phyloP scores from a whole-genome alignment of 2,888 invertebrate species.

The Pollenia griseotomentosa region DNA sequence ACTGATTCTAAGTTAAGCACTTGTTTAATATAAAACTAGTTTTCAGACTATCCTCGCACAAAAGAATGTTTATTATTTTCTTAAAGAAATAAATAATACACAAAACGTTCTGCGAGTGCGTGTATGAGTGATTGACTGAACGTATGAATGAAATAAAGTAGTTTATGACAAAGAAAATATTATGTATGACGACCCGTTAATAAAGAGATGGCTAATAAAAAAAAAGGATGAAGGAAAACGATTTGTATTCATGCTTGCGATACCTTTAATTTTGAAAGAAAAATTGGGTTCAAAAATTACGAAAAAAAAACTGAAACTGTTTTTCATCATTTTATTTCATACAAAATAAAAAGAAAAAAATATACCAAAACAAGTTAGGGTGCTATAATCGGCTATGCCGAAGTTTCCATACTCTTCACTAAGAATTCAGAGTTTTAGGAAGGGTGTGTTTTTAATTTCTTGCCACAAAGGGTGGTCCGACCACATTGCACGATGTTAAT shows the following conservation, averaged over 20 bases:
- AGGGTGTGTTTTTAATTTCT: too few relatives aligned
- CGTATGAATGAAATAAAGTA: slow-evolving; percentile 20
- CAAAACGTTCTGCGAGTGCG: slow-evolving; percentile 12
- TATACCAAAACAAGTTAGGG: not conserved
- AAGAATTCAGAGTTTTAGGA: too few relatives aligned
- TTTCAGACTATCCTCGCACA: not conserved
- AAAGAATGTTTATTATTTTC: not conserved
- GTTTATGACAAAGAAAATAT: slow-evolving; percentile 44
- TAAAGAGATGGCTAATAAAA: slow-evolving; percentile 20
- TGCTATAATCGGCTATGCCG: too few relatives aligned
- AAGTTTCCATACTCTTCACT: too few relatives aligned
- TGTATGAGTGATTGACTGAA: slow-evolving; percentile 19
- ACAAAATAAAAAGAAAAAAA: not conserved
- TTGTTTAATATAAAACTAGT: not conserved
- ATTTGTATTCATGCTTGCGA: slow-evolving; percentile 43
- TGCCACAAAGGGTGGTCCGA: too few relatives aligned
- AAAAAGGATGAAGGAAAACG: slow-evolving; percentile 2
- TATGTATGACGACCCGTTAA: slow-evolving; percentile 32
- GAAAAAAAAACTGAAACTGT: not conserved
- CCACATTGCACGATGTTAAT: too few relatives aligned
- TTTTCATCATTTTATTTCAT: slow-evolving; percentile 20
- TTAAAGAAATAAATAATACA: slow-evolving; percentile 35
- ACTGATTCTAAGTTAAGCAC: too few relatives aligned
- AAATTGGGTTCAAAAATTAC: not conserved
- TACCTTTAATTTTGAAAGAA: slow-evolving; percentile 29